These are phyloP conservation scores for Ctenicera cuprea DNA, from an alignment of 2,888 invertebrate species.

Conservation along the genomic window DNA sequence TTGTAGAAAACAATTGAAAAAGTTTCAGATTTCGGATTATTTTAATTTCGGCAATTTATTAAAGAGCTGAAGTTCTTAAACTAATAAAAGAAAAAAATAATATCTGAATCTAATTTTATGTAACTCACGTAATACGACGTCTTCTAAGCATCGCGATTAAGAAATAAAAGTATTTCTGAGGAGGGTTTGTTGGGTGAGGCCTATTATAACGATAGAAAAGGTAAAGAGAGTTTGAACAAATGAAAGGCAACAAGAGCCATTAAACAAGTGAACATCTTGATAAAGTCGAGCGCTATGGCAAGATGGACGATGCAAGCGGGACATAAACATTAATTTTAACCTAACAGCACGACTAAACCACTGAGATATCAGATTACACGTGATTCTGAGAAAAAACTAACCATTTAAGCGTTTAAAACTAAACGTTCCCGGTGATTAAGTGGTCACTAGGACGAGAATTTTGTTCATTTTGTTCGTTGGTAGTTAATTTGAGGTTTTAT, in stretches of 20 bases:
- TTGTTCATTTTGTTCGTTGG: constrained; percentile 61
- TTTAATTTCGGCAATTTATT: no score
- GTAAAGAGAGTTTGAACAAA: constrained; percentile 62
- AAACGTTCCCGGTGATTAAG: constrained; percentile 67
- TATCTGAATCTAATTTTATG: neutral
- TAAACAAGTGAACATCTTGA: constrained; percentile 74
- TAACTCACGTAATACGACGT: neutral
- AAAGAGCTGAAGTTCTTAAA: no score
- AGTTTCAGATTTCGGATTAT: no score
- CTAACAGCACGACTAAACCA: constrained; percentile 69
- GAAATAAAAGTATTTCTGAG: neutral
- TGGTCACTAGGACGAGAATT: constrained; percentile 66
- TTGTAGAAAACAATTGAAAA: no score
- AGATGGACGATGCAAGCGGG: constrained; percentile 70
- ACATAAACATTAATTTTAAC: constrained; percentile 74
- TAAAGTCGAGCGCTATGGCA: constrained; percentile 70
- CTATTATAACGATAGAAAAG: constrained; percentile 45
- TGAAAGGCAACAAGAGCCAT: constrained; percentile 70
- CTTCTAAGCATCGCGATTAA: neutral
- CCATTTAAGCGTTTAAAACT: constrained; percentile 65
- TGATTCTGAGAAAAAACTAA: constrained; percentile 69
- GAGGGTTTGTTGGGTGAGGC: constrained; percentile 3
- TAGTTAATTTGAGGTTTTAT: constrained; percentile 55
- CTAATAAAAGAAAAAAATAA: no score
- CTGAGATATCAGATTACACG: constrained; percentile 71